Evolutionary conservation across 2,888 invertebrate species (phyloP).

Genomic region (Agrotis clavis): DNA sequence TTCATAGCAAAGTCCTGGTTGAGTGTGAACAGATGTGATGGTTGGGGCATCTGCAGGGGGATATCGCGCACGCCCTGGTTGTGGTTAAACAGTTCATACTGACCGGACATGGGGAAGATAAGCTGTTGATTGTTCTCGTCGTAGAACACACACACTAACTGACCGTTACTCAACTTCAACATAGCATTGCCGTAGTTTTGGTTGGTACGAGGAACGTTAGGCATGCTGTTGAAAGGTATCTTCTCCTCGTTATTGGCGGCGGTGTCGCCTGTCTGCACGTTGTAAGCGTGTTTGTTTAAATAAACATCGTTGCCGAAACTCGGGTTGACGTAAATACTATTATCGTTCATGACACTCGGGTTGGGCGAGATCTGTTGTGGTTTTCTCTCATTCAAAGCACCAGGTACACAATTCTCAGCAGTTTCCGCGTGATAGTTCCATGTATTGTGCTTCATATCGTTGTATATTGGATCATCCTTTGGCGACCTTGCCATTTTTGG

Average conservation of each 20-base stretch:
- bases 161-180: conserved; percentile 87
- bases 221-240: conserved; percentile 76
- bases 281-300: conserved; percentile 83
- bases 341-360: conserved; percentile 78
- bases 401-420: conserved; percentile 82
- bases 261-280: conserved; percentile 78
- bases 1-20: conserved; percentile 84
- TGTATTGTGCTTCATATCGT: conserved; percentile 85
- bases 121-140: conserved; percentile 88
- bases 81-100: conserved; percentile 87
- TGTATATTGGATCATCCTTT: conserved; percentile 88
- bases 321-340: conserved; percentile 80
- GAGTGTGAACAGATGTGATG: conserved; percentile 81
- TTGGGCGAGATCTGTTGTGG: conserved; percentile 77
- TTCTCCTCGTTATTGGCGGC: conserved; percentile 81
- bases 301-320: conserved; percentile 84
- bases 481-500: conserved; percentile 90
- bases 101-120: conserved; percentile 86
- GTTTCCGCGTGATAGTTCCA: conserved; percentile 87
- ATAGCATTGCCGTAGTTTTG: conserved; percentile 87
- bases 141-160: conserved; percentile 85
- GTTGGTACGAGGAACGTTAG: conserved; percentile 77
- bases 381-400: conserved; percentile 80
- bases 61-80: conserved; percentile 82
- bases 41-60: conserved; percentile 79